These are phyloP conservation scores for Amphimallon solstitiale DNA, from an alignment of 2,888 invertebrate genomes.

Conservation along the genomic window DNA sequence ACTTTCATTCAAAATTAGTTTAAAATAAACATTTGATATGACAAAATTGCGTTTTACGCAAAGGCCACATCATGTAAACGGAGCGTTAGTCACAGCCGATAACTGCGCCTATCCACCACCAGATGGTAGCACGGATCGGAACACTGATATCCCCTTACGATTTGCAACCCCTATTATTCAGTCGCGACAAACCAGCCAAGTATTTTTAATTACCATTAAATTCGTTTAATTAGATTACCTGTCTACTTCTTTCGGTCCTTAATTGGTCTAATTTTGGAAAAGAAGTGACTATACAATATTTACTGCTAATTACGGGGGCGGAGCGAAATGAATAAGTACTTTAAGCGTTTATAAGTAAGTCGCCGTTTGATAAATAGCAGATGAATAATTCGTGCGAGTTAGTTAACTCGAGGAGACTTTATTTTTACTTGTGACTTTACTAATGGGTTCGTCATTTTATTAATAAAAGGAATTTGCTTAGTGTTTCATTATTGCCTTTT, in stretches of 20 bases:
- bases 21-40: background rate
- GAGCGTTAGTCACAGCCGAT: background rate
- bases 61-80: slow-evolving; percentile 1
- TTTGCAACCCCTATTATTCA: slow-evolving; percentile 26
- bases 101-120: slow-evolving; percentile 54
- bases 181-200: slow-evolving; percentile 42
- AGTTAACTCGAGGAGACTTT: too few relatives aligned
- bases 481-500: too few relatives aligned
- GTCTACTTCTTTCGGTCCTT: slow-evolving; percentile 37
- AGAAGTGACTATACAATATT: slow-evolving; percentile 19
- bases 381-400: too few relatives aligned
- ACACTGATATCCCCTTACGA: slow-evolving; percentile 23
- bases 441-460: too few relatives aligned
- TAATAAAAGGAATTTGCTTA: too few relatives aligned
- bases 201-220: slow-evolving; percentile 53
- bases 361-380: too few relatives aligned
- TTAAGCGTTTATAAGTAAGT: background rate
- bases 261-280: slow-evolving; percentile 15
- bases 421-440: too few relatives aligned
- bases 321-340: background rate
- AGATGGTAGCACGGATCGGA: slow-evolving; percentile 56
- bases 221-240: slow-evolving; percentile 49
- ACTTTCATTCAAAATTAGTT: too few relatives aligned
- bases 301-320: slow-evolving; percentile 23
- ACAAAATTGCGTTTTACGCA: slow-evolving; percentile 4